Conservation (phyloP, 2,888 invertebrate species). For the Gonocerus acuteangulatus region DNA sequence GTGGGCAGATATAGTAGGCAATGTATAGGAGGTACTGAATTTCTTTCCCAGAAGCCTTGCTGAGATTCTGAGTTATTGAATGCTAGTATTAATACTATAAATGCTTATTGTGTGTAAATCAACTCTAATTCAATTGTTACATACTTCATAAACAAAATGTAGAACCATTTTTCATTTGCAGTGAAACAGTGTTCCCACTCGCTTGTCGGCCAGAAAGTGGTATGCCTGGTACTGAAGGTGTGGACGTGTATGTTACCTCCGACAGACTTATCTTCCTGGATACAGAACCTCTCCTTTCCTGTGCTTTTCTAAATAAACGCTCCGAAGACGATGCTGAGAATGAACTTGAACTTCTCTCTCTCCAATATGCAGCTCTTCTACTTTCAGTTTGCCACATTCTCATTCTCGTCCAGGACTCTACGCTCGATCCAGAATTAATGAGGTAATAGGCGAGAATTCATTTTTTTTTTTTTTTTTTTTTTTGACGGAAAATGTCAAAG, state of each 20-base stretch:
- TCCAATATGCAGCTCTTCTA: conserved; percentile 74
- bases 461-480: too few species aligned
- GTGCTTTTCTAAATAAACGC: conserved; percentile 49
- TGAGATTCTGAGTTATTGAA: too few species aligned
- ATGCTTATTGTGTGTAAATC: too few species aligned
- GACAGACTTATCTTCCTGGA: conserved; percentile 79
- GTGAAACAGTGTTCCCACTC: conserved; percentile 8
- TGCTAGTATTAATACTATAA: too few species aligned
- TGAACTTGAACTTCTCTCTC: conserved; percentile 58
- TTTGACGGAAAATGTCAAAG: too few species aligned
- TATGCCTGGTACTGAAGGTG: conserved; percentile 64
- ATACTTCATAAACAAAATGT: too few species aligned
- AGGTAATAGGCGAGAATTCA: too few species aligned
- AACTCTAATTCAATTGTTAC: too few species aligned
- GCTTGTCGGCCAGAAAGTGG: conserved; percentile 50
- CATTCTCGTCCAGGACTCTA: conserved; percentile 82
- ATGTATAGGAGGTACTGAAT: too few species aligned
- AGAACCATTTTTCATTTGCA: not conserved
- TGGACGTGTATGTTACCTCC: conserved; percentile 65
- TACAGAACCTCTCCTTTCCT: conserved; percentile 69
- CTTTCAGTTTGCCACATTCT: conserved; percentile 86
- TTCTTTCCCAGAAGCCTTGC: too few species aligned
- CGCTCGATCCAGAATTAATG: conserved; percentile 71
- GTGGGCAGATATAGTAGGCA: too few species aligned
- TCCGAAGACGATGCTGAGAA: conserved; percentile 45